Evolutionary conservation across 2,797 vertebrate genomes (phyloP), one percentile per base, ranked within the genome.

Genomic region (Anabacerthia variegaticeps): DNA sequence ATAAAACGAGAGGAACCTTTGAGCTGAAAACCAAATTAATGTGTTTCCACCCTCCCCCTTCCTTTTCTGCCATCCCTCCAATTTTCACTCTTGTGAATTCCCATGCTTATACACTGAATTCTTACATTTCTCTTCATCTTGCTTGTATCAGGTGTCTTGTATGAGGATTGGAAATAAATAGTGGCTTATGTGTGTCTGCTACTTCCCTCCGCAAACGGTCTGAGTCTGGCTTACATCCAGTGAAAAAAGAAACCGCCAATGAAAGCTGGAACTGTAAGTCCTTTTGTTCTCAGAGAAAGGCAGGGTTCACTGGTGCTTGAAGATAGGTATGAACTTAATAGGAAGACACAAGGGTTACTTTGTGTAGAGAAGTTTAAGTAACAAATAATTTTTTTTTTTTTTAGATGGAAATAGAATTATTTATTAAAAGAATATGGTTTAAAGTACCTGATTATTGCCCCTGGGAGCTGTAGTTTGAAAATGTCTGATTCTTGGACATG

Each of bases 231-330:
- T 96, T 39, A 55, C 24, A 55, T 92, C 97, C 97, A 97, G 72
- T 54, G 91, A 92, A 96, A 96, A 90, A 85, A 86, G 95, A 96
- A 95, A 92, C 90, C 51, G 59, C 73, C 76, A 86, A 66, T 83
- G 95, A 97, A 95, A 91, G 74, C 49, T 76, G 83, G 85, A 95
- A 97, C 94, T 97, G 83, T 97, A 93, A 95, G 88, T 88, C 18
- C 89, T 93, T 95, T 97, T 98, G 97, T 98, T 96, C 92, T 55
- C 30, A 14, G 23, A 92, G 78, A 96, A 97, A 94, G 85, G 81
- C 76, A 77, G 81, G 74, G 89, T 87, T 96, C 96, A 95, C 39
- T 56, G 63, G 78, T 89, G 74, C 89, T 91, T 90, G 85, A 48
- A 97, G 94, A 95, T 67, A 97, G 92, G 82, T 80, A 95, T 68